Conservation (phyloP, 1,140 invertebrate genomes). For the Gryon sp. region DNA sequence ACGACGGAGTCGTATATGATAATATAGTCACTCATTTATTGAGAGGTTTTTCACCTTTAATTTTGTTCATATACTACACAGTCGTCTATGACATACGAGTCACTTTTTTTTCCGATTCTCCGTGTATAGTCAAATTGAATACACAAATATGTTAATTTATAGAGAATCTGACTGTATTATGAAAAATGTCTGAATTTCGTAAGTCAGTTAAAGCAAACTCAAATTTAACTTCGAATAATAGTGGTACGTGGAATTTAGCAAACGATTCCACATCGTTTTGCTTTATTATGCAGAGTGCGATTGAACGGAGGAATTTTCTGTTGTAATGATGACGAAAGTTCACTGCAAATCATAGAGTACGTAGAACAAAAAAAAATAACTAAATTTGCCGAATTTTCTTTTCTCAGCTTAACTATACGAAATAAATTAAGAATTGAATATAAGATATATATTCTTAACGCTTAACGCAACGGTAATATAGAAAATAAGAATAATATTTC, state of each 20-base stretch:
- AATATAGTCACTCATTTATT: too few species aligned
- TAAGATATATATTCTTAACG: constrained; percentile 23
- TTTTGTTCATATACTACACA: too few species aligned
- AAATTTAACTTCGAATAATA: constrained; percentile 59
- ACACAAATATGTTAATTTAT: constrained; percentile 24
- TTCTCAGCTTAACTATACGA: constrained; percentile 15
- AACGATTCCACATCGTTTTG: constrained; percentile 58
- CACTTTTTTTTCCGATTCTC: constrained; percentile 1
- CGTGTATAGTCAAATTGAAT: constrained; percentile 15
- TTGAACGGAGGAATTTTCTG: constrained; percentile 50
- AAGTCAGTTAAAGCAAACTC: constrained; percentile 41
- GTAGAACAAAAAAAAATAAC: constrained; percentile 48
- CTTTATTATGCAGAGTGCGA: constrained; percentile 63
- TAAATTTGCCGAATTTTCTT: constrained; percentile 32
- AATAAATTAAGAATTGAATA: constrained; percentile 33
- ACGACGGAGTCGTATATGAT: too few species aligned
- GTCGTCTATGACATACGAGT: too few species aligned
- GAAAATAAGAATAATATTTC: too few species aligned
- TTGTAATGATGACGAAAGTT: constrained; percentile 53
- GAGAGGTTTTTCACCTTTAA: too few species aligned
- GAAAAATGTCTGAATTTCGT: constrained; percentile 16
- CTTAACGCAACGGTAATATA: too few species aligned
- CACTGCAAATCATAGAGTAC: constrained; percentile 38
- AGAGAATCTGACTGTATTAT: background rate
- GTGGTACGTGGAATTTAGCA: constrained; percentile 52